These are phyloP conservation scores for Furnarius figulus DNA, from an alignment of 2,113 vertebrate species.

Conservation along the genomic window DNA sequence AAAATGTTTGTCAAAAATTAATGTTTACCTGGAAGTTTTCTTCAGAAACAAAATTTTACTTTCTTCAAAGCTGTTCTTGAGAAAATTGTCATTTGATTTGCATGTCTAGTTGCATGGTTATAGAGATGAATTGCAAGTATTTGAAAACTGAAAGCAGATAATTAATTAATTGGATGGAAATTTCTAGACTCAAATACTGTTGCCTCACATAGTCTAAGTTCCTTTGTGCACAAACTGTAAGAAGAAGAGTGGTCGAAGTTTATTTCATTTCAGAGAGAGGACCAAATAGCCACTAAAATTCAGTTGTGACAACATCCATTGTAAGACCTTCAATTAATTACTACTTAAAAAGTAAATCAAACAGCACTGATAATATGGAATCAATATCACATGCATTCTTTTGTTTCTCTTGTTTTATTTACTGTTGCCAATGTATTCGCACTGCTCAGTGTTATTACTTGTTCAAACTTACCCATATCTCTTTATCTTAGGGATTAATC, in stretches of 20 bases:
- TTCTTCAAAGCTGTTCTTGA: not conserved
- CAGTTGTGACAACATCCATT: not conserved
- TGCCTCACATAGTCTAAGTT: not conserved
- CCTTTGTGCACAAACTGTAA: not conserved
- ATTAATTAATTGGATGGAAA: not conserved
- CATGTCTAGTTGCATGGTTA: not conserved
- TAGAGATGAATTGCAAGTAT: not conserved
- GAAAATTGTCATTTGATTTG: not conserved
- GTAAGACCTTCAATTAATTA: not conserved
- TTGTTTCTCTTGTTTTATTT: not conserved
- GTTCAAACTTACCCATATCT: not conserved
- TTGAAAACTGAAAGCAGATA: not conserved
- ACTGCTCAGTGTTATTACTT: not conserved
- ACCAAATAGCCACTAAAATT: not conserved
- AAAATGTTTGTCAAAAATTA: not conserved
- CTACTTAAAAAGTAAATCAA: not conserved
- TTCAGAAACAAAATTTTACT: not conserved
- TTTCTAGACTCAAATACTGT: not conserved
- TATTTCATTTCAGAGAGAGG: not conserved
- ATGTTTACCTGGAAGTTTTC: not conserved
- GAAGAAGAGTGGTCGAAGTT: not conserved
- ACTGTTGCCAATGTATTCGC: not conserved
- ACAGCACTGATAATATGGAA: not conserved
- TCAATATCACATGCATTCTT: not conserved
- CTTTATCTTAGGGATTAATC: not conserved